phyloP scores from a whole-genome alignment of 2,797 vertebrate genomes.

The Chaetophractus vellerosus region DNA sequence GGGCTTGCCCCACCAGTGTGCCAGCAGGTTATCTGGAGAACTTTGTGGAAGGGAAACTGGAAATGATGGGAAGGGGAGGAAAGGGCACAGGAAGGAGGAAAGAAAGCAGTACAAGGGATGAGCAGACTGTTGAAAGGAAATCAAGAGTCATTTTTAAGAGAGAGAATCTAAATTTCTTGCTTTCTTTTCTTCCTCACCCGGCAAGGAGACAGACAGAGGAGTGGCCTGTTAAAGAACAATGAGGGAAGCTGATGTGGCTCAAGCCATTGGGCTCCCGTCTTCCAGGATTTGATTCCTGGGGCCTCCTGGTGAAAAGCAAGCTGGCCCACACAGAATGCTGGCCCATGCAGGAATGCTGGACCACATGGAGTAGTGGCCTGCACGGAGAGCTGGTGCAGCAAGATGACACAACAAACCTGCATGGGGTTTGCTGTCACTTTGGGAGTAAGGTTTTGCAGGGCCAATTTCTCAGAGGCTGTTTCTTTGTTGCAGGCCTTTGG shows the following conservation, averaged over 20 bases:
- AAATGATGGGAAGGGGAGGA: background rate
- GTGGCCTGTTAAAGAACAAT: background rate
- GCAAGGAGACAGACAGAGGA: background rate
- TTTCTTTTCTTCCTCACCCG: background rate
- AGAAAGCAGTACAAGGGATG: background rate
- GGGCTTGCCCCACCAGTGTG: background rate
- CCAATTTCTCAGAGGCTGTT: background rate
- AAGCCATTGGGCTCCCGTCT: no score
- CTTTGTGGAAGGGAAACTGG: background rate
- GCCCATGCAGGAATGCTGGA: no score
- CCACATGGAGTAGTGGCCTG: no score
- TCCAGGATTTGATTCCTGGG: no score
- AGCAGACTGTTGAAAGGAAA: constrained; percentile 13
- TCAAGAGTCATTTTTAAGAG: constrained; percentile 4
- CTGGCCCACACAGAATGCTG: no score
- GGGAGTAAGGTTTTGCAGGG: background rate
- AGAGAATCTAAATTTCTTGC: background rate
- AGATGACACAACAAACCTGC: no score
- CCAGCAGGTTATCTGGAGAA: constrained; percentile 10
- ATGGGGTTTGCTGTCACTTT: background rate
- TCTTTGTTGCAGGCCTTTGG: background rate
- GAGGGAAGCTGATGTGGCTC: no score
- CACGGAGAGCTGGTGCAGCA: no score
- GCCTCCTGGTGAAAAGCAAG: no score
- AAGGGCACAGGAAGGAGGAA: background rate